Conservation (phyloP, 2,113 vertebrate genomes). For the Damaliscus lunatus region DNA sequence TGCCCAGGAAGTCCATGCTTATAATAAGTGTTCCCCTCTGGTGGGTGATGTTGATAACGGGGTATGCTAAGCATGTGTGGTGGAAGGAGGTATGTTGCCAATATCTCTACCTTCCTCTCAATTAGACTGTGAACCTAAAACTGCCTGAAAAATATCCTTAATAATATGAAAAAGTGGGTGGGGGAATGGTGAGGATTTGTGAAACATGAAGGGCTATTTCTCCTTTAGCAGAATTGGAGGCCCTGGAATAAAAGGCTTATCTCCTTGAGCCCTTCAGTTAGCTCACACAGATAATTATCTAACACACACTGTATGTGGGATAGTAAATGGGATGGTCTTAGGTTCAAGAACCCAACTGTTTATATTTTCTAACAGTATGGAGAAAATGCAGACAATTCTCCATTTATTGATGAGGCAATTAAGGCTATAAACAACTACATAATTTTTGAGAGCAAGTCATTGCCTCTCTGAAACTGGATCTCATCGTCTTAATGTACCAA, state of each 20-base stretch:
- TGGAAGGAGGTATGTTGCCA: not conserved
- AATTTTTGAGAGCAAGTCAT: not conserved
- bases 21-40: not conserved
- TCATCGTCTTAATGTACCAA: not conserved
- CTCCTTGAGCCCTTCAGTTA: not conserved
- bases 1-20: not conserved
- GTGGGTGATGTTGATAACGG: not conserved
- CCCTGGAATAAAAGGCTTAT: not conserved
- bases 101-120: not conserved
- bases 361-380: not conserved
- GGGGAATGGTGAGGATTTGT: not conserved
- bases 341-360: not conserved
- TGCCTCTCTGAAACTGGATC: not conserved
- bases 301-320: not conserved
- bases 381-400: not conserved
- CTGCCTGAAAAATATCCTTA: not conserved
- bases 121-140: not conserved
- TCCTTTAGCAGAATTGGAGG: not conserved
- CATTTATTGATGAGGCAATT: not conserved
- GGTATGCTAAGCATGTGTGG: not conserved
- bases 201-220: not conserved
- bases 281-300: not conserved
- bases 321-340: not conserved
- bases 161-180: not conserved
- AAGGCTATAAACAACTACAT: not conserved